These are phyloP conservation scores for Drosophila meridionalis DNA, from an alignment of 2,888 invertebrate genomes.

Conservation along the genomic window DNA sequence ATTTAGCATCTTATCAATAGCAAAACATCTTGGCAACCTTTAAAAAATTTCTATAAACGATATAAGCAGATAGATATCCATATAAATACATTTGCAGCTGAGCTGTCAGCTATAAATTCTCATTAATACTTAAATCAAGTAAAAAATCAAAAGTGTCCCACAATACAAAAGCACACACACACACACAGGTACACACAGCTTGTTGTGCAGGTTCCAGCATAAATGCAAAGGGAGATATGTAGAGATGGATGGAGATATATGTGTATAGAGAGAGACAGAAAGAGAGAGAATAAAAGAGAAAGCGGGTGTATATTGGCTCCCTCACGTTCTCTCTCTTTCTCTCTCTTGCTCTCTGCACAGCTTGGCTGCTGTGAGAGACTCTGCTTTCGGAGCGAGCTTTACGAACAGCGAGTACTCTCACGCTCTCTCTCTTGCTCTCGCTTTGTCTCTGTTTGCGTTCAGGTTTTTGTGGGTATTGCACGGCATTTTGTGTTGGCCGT, in stretches of 20 bases:
- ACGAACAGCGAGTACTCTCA: background rate
- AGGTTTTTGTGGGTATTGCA: slow-evolving; percentile 67
- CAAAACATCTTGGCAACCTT: background rate
- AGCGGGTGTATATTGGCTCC: too few relatives aligned
- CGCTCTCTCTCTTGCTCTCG: background rate
- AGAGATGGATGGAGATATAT: background rate
- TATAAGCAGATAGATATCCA: background rate
- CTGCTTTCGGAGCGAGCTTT: slow-evolving; percentile 3
- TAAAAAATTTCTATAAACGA: background rate
- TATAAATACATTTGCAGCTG: slow-evolving; percentile 7
- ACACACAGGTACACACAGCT: slow-evolving; percentile 16
- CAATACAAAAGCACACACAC: slow-evolving; percentile 42
- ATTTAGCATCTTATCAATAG: background rate
- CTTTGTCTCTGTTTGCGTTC: slow-evolving; percentile 24
- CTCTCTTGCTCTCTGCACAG: slow-evolving; percentile 36
- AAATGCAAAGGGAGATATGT: slow-evolving; percentile 9
- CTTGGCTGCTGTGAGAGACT: slow-evolving; percentile 45
- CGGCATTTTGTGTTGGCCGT: slow-evolving; percentile 59
- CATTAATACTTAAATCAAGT: slow-evolving; percentile 77
- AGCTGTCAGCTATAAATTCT: slow-evolving; percentile 65
- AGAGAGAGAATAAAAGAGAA: background rate
- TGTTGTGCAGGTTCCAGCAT: slow-evolving; percentile 62
- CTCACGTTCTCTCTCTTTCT: too few relatives aligned
- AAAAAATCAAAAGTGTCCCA: slow-evolving; percentile 78
- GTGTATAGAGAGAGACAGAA: slow-evolving; percentile 5